Evolutionary conservation across 2,113 vertebrate genomes (phyloP).

Genomic region (Cathartes aura): DNA sequence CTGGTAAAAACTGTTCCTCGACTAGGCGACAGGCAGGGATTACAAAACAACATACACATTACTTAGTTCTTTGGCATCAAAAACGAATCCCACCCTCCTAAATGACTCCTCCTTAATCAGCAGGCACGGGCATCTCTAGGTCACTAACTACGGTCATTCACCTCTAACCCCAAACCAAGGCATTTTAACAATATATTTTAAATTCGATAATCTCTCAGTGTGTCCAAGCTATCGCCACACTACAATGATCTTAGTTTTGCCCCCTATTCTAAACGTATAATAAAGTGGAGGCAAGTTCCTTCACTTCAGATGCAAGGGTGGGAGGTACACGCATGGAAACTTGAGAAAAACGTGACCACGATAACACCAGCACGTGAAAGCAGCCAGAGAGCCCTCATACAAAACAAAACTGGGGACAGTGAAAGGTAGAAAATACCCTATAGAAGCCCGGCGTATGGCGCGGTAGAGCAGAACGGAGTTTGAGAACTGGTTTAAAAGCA

Average conservation of each 20-base stretch:
- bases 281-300: neutral
- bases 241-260: fast-evolving
- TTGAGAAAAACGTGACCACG: fast-evolving
- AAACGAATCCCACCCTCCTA: neutral
- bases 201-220: neutral
- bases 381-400: neutral
- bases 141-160: neutral
- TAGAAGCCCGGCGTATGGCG: fast-evolving
- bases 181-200: neutral
- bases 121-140: neutral
- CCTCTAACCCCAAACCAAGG: neutral
- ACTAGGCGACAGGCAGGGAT: neutral
- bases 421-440: fast-evolving
- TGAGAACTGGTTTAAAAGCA: neutral
- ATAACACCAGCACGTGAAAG: neutral
- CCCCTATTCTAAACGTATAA: neutral
- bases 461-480: neutral
- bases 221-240: neutral
- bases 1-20: neutral
- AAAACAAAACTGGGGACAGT: fast-evolving
- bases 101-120: too few species aligned
- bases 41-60: neutral
- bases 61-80: neutral
- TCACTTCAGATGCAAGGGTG: neutral
- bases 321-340: neutral